phyloP scores from a whole-genome alignment of 2,113 vertebrate species.

The Chloebia gouldiae region DNA sequence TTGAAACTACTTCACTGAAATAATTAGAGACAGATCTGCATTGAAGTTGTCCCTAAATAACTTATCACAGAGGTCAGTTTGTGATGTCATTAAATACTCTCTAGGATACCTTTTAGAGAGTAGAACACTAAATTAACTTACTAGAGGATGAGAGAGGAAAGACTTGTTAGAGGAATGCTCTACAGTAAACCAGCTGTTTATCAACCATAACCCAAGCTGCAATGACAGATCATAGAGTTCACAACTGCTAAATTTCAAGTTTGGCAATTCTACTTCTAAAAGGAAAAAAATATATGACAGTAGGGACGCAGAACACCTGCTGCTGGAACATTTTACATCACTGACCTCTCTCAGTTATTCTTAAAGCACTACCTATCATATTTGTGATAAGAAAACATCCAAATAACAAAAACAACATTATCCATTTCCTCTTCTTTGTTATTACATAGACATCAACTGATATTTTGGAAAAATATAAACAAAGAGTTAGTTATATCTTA shows the following conservation, averaged over 20 bases:
- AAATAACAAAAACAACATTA: constrained; percentile 24
- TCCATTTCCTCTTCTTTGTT: constrained; percentile 20
- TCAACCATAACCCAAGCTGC: background rate
- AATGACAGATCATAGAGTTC: constrained; percentile 28
- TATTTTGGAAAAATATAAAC: constrained; percentile 4
- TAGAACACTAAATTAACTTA: background rate
- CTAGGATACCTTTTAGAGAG: background rate
- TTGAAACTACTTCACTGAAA: background rate
- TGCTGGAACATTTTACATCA: constrained; percentile 20
- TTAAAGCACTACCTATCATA: constrained; percentile 11
- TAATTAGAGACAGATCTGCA: background rate
- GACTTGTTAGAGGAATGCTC: background rate
- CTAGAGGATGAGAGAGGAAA: background rate
- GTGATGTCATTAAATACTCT: background rate
- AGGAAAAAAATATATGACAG: background rate
- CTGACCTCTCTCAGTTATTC: constrained; percentile 23
- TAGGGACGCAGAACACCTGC: constrained; percentile 54
- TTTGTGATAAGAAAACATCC: constrained; percentile 47
- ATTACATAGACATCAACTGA: background rate
- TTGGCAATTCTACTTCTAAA: constrained; percentile 35
- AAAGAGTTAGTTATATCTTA: background rate
- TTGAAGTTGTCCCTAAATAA: background rate
- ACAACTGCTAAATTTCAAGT: constrained; percentile 56
- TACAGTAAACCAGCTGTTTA: constrained; percentile 37
- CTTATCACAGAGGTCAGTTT: background rate